These are phyloP conservation scores for Mimas tiliae DNA, from an alignment of 2,888 invertebrate genomes.

Conservation along the genomic window DNA sequence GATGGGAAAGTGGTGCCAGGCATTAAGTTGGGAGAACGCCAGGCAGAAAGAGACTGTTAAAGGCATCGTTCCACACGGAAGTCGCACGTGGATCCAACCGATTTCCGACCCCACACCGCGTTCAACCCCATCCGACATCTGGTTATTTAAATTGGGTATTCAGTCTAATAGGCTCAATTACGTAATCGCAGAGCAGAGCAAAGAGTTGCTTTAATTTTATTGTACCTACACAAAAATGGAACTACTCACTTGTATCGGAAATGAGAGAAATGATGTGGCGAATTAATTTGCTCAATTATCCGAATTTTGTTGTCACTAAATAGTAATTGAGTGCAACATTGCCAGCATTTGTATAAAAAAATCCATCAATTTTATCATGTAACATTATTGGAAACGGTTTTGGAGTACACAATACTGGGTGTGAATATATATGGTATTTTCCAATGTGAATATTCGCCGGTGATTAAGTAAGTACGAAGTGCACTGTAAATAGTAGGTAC, in stretches of 20 bases:
- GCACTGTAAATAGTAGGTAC: constrained; percentile 55
- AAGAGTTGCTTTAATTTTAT: constrained; percentile 35
- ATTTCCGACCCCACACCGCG: constrained; percentile 47
- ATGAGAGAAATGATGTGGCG: neutral
- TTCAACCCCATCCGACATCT: constrained; percentile 57
- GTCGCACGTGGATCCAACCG: constrained; percentile 53
- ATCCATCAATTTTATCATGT: neutral
- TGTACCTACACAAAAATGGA: neutral
- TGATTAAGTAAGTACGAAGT: constrained; percentile 53
- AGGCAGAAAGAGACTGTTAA: too few species aligned
- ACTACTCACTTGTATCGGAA: neutral
- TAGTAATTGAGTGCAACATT: neutral
- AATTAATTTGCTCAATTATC: neutral
- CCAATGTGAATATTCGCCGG: constrained; percentile 42
- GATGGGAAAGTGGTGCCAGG: too few species aligned
- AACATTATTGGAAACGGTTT: constrained; percentile 14
- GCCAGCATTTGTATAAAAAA: neutral
- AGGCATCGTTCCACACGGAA: constrained; percentile 50
- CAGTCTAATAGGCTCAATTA: constrained; percentile 68
- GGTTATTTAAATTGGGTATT: constrained; percentile 68
- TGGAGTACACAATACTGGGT: neutral
- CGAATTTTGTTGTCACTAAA: neutral
- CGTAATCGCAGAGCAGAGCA: constrained; percentile 55
- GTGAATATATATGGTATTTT: too few species aligned
- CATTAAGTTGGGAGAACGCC: too few species aligned